Evolutionary conservation across 1,140 invertebrate species (phyloP), one percentile per base, ranked within the genome.

Genomic region (Tachypleus tridentatus): DNA sequence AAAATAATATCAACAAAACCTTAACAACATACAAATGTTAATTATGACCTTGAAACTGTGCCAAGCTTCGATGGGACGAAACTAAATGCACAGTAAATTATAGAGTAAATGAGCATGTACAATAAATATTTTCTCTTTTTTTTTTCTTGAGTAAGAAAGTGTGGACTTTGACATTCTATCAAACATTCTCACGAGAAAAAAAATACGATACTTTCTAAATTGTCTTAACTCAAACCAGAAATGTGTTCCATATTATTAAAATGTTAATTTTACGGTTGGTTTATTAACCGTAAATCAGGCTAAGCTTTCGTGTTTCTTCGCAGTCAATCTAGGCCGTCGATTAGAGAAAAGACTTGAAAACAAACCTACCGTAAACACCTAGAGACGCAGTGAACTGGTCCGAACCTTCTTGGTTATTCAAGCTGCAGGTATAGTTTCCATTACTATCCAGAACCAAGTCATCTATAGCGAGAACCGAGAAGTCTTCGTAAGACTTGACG

Each of bases 341-440:
- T 29, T 29, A 61, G n/a, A 54, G n/a, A 54, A 54, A 9, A 0
- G 29, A 51, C 9, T 54, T 54, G 47, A 54, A 53, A 8, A 47
- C 4, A 54, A 3, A 5, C 61, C 60, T 61, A 68, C 67, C 64
- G 54, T 68, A 65, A n/a, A 68, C 51, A n/a, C 64, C 5, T 2
- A 68, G 59, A 29, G 63, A 51, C 0, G 67, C 59, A 7, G 63
- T 57, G 51, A 57, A 65, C 9, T 54, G 61, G 57, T 68, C 67
- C 10, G 49, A 59, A 5, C 67, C 67, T 6, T 64, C 67, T 47
- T 49, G 29, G 3, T 60, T 51, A 10, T 51, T 64, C 3, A 68
- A 63, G 10, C 8, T 48, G 49, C 66, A 67, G 7, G 66, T 67
- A 9, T 67, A 67, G 54, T 67, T 67, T 4, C 66, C 66, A 3